Conservation (phyloP, 2,797 vertebrate genomes). For the Paedocypris micromegethes region DNA sequence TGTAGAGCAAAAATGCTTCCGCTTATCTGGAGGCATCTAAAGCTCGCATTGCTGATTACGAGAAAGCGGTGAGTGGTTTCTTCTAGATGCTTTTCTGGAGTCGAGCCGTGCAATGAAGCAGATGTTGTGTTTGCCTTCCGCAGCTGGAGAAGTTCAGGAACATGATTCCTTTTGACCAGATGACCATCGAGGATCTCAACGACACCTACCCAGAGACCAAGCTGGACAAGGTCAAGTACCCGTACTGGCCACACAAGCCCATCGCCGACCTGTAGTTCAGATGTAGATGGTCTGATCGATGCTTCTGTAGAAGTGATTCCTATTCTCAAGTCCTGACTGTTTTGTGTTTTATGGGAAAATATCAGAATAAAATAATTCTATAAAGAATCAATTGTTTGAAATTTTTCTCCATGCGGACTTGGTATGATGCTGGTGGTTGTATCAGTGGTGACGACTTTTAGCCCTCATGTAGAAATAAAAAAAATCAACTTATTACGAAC, state of each 20-base stretch:
- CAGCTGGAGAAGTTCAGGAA: slow-evolving; percentile 73
- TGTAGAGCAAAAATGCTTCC: slow-evolving; percentile 62
- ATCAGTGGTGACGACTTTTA: no score
- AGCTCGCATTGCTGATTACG: slow-evolving; percentile 69
- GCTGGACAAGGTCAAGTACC: slow-evolving; percentile 83
- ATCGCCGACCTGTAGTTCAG: slow-evolving; percentile 76
- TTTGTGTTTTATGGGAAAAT: slow-evolving; percentile 17
- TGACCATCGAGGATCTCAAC: slow-evolving; percentile 72
- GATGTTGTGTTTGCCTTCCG: not conserved
- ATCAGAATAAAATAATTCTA: slow-evolving; percentile 24
- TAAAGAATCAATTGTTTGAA: not conserved
- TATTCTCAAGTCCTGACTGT: slow-evolving; percentile 24
- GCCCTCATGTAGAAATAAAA: no score
- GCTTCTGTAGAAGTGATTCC: slow-evolving; percentile 24
- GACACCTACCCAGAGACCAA: slow-evolving; percentile 81
- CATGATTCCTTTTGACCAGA: slow-evolving; percentile 81
- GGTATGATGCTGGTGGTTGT: not conserved
- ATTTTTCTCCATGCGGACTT: not conserved
- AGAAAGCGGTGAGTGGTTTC: slow-evolving; percentile 65
- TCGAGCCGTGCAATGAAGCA: no score
- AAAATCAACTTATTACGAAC: no score
- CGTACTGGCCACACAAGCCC: slow-evolving; percentile 88
- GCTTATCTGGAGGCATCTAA: slow-evolving; percentile 78
- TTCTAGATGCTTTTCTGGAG: no score
- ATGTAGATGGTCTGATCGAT: slow-evolving; percentile 21